Evolutionary conservation across 1,140 invertebrate genomes (phyloP), one percentile per base, ranked within the genome.

Genomic region (Drosophila ohnishii): DNA sequence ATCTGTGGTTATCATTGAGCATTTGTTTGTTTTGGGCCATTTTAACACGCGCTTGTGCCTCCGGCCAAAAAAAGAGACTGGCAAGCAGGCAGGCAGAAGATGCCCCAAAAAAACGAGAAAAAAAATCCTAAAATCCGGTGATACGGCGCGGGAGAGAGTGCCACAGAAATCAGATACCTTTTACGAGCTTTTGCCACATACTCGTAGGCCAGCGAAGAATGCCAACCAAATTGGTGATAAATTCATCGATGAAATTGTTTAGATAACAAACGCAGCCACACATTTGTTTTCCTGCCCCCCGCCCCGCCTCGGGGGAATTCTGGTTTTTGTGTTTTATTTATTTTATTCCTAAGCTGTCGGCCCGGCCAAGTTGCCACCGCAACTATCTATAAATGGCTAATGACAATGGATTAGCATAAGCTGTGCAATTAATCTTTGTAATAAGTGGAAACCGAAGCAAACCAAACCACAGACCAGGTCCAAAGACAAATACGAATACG

Each of bases 351-450:
- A 35, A 42, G 30, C 53, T 58, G 57, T 58, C 60, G 78, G 64
- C 47, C 67, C 73, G 62, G 56, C 34, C 77, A 55, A 77, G 50
- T 65, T 86, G 82, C 81, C 81, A 85, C 82, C 82, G 82, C 78
- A 82, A 78, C 65, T 71, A 58, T 59, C 83, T 65, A 56, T 82
- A 86, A 86, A 87, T 82, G 79, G 82, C 75, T 86, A 86, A 86
- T 87, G 82, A 79, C 82, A 86, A 83, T 86, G 75, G 83, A 87
- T 86, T 86, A 82, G 82, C 84, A 79, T 86, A 86, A 86, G 75
- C 83, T 80, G 60, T 81, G 83, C 63, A 87, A 86, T 86, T 86
- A 86, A 86, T 86, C 82, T 86, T 86, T 76, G 83, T 86, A 79
- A 87, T 79, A 86, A 86, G 75, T 86, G 84, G 84, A 86, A 82